phyloP scores from a whole-genome alignment of 2,113 vertebrate genomes.

The Dinomys branickii region DNA sequence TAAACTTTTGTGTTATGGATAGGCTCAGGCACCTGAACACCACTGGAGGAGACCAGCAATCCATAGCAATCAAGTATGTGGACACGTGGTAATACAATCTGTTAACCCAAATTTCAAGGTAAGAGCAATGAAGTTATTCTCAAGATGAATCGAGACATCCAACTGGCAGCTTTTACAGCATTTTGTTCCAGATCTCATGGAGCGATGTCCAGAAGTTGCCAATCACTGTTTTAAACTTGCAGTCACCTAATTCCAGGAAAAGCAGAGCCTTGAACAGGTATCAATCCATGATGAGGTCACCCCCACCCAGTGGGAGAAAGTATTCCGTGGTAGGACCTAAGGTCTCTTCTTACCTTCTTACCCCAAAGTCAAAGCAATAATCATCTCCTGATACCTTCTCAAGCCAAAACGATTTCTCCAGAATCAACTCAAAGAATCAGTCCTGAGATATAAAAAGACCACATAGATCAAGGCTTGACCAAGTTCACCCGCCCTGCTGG shows the following conservation, averaged over 20 bases:
- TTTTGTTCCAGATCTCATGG: background rate
- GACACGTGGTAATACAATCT: background rate
- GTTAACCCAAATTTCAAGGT: background rate
- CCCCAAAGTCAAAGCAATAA: background rate
- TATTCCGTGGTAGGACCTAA: background rate
- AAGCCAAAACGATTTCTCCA: background rate
- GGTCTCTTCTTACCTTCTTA: background rate
- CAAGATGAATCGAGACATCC: background rate
- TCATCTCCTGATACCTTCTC: background rate
- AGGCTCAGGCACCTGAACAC: background rate
- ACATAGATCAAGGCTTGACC: background rate
- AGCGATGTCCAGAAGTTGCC: background rate
- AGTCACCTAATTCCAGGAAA: background rate
- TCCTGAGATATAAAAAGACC: background rate
- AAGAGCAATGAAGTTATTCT: background rate
- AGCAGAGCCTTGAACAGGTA: background rate
- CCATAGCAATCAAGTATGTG: background rate
- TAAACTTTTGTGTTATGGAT: background rate
- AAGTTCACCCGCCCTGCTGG: background rate
- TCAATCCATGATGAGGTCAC: background rate
- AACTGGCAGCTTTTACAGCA: background rate
- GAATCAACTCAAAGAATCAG: background rate
- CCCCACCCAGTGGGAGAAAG: background rate
- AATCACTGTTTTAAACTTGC: background rate
- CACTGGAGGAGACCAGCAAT: background rate